phyloP scores from a whole-genome alignment of 2,888 invertebrate genomes.

The Chymomyza caudatula region DNA sequence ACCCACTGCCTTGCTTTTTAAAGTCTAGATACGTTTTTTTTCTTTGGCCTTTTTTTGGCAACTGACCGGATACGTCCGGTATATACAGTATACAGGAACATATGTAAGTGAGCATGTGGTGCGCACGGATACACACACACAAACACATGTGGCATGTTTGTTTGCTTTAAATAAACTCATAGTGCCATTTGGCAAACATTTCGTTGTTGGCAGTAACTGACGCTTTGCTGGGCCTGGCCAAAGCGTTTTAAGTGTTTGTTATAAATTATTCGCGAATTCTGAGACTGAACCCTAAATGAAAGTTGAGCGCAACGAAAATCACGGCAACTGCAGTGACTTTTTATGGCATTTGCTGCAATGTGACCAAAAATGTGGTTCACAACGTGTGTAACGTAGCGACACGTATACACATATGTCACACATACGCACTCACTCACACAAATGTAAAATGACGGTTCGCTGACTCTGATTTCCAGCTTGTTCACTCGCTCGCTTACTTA shows the following conservation, averaged over 20 bases:
- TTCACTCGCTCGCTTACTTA: conserved; percentile 7
- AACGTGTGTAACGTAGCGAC: background rate
- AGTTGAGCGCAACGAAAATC: background rate
- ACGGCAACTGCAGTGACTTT: conserved; percentile 34
- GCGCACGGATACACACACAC: background rate
- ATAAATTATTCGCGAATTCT: conserved; percentile 44
- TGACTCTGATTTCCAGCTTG: conserved; percentile 42
- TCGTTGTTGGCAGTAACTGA: conserved; percentile 21
- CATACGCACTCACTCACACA: background rate
- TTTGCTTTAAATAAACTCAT: conserved; percentile 41
- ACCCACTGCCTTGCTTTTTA: background rate
- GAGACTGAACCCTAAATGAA: background rate
- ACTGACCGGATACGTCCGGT: background rate
- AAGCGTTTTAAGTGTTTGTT: conserved; percentile 42
- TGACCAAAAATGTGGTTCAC: conserved; percentile 51
- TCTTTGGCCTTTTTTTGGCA: background rate
- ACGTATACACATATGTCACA: background rate
- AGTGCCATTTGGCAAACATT: conserved; percentile 59
- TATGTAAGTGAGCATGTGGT: background rate
- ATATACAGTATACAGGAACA: background rate
- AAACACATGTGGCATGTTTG: conserved; percentile 15
- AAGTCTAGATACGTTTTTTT: background rate
- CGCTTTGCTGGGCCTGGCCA: conserved; percentile 39
- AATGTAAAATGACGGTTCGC: conserved; percentile 49
- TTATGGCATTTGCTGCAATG: conserved; percentile 38